Percentiles rank a stretch among this genome's conserved stretches.
phyloP scores from a whole-genome alignment of 2,888 invertebrate species.

The Orgyia antiqua region DNA sequence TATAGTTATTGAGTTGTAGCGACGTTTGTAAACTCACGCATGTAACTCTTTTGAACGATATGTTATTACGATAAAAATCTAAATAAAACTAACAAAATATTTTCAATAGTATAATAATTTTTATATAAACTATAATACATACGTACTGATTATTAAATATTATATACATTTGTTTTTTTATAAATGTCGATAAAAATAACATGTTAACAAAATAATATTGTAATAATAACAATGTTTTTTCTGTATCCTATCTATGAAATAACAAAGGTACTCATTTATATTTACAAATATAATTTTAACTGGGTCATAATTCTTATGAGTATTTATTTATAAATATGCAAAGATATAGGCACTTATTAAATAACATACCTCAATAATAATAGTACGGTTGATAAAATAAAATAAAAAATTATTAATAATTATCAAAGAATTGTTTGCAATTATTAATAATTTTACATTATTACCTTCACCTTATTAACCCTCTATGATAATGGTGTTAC shows the following conservation, averaged over 20 bases:
- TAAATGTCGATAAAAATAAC: conserved; percentile 19
- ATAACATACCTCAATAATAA: conserved; percentile 13
- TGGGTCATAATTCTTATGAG: conserved; percentile 39
- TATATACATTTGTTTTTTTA: no score
- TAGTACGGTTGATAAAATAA: background rate
- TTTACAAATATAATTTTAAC: conserved; percentile 45
- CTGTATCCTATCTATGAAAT: conserved; percentile 20
- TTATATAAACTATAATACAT: no score
- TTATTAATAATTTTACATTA: background rate
- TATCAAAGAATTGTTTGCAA: background rate
- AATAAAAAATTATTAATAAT: background rate
- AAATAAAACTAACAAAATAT: no score
- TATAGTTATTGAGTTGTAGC: no score
- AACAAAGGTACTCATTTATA: conserved; percentile 44
- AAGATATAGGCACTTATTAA: conserved; percentile 30
- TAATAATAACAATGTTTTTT: background rate
- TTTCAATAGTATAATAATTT: no score
- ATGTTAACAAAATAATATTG: conserved; percentile 11
- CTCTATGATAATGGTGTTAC: no score
- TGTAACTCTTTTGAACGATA: no score
- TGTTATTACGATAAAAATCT: no score
- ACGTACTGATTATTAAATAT: no score
- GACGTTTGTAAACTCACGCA: no score
- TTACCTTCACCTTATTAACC: no score
- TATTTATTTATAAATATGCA: conserved; percentile 43